A percentile compares a stretch with the other conserved stretches of the same genome.
phyloP scores from a whole-genome alignment of 2,797 vertebrate species.

The Tangara arthus region DNA sequence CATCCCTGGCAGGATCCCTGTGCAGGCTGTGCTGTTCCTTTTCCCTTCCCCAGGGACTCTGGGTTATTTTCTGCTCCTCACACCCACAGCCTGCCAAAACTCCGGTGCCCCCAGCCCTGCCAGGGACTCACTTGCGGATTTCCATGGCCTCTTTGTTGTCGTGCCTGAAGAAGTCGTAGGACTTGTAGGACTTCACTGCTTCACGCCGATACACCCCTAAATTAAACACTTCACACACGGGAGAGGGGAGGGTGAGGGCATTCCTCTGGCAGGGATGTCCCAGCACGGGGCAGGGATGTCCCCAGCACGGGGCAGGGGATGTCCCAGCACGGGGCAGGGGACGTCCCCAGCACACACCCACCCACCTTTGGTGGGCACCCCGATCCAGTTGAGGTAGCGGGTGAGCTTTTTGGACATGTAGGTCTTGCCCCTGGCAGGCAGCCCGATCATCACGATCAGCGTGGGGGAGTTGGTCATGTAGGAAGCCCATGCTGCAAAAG shows the following conservation, averaged over 20 bases:
- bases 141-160: conserved; percentile 97
- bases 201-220: conserved; percentile 95
- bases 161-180: conserved; percentile 96
- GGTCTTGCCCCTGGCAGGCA: conserved; percentile 93
- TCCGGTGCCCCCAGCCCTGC: background rate
- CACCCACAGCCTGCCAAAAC: accelerated
- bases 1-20: background rate
- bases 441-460: conserved; percentile 94
- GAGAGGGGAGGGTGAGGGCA: background rate
- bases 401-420: conserved; percentile 97
- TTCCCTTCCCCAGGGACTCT: accelerated
- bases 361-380: conserved; percentile 94
- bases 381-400: conserved; percentile 98
- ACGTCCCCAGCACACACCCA: accelerated
- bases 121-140: conserved; percentile 88
- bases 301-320: background rate
- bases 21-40: background rate
- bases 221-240: conserved; percentile 86
- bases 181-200: conserved; percentile 92
- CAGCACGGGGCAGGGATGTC: background rate
- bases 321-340: too few species aligned
- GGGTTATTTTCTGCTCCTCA: background rate
- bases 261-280: accelerated
- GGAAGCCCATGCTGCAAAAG: conserved; percentile 88
- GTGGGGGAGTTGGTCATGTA: conserved; percentile 97